These are phyloP conservation scores for Silurus asotus DNA, from an alignment of 2,113 vertebrate species.

Conservation along the genomic window DNA sequence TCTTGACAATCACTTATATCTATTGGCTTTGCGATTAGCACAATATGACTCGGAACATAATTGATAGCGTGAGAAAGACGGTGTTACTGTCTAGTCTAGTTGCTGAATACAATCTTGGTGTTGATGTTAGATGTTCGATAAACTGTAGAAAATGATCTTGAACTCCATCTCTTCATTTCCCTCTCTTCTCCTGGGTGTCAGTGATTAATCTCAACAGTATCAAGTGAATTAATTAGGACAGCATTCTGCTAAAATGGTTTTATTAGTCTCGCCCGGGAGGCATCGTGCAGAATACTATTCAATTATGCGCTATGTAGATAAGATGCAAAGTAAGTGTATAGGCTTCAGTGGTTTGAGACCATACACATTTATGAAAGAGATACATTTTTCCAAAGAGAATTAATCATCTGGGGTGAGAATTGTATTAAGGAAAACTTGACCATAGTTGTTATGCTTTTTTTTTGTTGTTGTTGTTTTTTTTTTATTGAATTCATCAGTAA, in stretches of 20 bases:
- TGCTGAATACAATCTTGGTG: not conserved
- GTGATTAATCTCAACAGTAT: not conserved
- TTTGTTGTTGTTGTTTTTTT: not conserved
- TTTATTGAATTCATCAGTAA: not conserved
- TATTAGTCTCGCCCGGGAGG: slow-evolving; percentile 9
- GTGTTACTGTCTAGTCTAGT: not conserved
- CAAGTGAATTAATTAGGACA: not conserved
- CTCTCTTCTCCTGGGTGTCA: not conserved
- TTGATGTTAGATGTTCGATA: not conserved
- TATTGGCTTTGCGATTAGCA: not conserved
- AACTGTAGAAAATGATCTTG: not conserved
- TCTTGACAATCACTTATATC: not conserved
- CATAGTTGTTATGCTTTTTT: not conserved
- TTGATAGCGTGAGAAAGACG: not conserved
- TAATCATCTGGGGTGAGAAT: not conserved
- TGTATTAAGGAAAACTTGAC: not conserved
- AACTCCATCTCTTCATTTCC: slow-evolving; percentile 8
- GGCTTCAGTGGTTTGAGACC: slow-evolving; percentile 13
- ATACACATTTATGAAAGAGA: slow-evolving; percentile 7
- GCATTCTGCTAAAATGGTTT: slow-evolving; percentile 3
- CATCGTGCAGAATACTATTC: slow-evolving; percentile 3
- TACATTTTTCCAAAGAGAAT: slow-evolving; percentile 9
- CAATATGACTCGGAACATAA: not conserved
- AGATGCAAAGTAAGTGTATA: slow-evolving; percentile 34
- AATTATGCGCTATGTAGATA: slow-evolving; percentile 38